Base-by-base conservation (phyloP, 2,797 vertebrate genomes). In the Danio tinwini region DNA sequence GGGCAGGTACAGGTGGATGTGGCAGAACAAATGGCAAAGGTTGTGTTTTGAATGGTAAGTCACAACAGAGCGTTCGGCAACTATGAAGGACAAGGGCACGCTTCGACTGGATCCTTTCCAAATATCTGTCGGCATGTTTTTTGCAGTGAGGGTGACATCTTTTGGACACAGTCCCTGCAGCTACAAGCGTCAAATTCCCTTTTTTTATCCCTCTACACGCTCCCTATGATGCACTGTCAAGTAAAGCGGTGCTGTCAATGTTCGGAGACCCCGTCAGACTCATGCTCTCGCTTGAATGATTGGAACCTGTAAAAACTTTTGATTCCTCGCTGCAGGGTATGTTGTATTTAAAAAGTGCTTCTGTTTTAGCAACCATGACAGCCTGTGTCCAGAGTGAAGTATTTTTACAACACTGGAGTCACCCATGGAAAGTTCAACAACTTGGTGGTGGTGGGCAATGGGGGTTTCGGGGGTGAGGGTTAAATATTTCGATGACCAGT, bases 21-120 rank as follows among this genome's bases (percentile, higher is more conserved):
- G 71, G 71, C 52, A 50, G 63, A 44, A 76, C 68, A 76, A 81
- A 69, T 62, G 80, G 44, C 55, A 70, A 61, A 62, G 65, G 80
- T 63, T 70, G 74, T 47, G 49, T 62, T 75, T 68, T 59, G 62
- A 75, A 67, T 53, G 39, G 53, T 42, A 68, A 68, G 64, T 74
- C 71, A 69, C 53, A 61, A 53, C 62, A 61, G 71, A 75, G 9
- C 6, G 1, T 53, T 52, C 76, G n/a, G 58, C 7, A 7, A 55
- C 53, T 12, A 10, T 58, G 61, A 74, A 55, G 17, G 72, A 81
- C 72, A 62, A 53, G 42, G 74, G 65, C 49, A 19, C 1, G 2
- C 55, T 76, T 53, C 9, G 47, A 53, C 64, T 37, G 56, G 42
- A 61, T 53, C n/a, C 39, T 63, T 69, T 62, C 47, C 73, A 68